Evolutionary conservation across 2,797 vertebrate species (phyloP), one percentile per base, ranked within the genome.

Genomic region (Harpagifer antarcticus): DNA sequence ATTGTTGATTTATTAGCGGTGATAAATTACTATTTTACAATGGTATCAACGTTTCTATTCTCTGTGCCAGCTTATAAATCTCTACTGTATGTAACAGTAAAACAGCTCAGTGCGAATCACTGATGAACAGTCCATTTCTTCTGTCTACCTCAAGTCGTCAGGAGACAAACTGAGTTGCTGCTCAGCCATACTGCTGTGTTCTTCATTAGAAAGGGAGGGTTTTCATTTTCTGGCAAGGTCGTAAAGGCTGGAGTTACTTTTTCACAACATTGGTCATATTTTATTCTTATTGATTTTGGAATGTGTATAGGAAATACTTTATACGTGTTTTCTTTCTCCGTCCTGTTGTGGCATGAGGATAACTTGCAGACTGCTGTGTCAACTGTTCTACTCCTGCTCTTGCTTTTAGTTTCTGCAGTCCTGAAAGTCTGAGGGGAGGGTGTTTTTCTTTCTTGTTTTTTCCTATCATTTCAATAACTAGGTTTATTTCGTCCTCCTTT

Each of bases 201-300:
- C n/a, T 54, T 16, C 17, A 53, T 73, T 13, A 63, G 42, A 49
- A 62, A 42, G 62, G 27, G 20, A 61, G 55, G 31, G 19, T 20
- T 72, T 73, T 80, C 47, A 68, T 78, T 78, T 76, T 59, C 68
- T 73, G 57, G 16, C 68, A 73, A 75, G 64, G 76, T 68, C 12
- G 4, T 19, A 49, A 66, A 61, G 53, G 20, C 23, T 57, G 12
- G 1, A 60, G 64, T 61, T 75, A 78, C 57, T 67, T 78, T 63
- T 74, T 63, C 27, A 63, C 20, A 72, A 59, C 59, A 77, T 77
- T 63, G 20, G 48, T 75, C 60, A 33, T 64, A 60, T 75, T 76
- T 67, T 27, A 70, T 81, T 66, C 31, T 19, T 44, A 49, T 49
- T 45, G 57, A 63, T 55, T 79, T 62, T 31, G 40, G 42, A 68